Percentiles rank a stretch among this genome's conserved stretches.
phyloP scores from a whole-genome alignment of 2,113 vertebrate species.

The Gambusia affinis region DNA sequence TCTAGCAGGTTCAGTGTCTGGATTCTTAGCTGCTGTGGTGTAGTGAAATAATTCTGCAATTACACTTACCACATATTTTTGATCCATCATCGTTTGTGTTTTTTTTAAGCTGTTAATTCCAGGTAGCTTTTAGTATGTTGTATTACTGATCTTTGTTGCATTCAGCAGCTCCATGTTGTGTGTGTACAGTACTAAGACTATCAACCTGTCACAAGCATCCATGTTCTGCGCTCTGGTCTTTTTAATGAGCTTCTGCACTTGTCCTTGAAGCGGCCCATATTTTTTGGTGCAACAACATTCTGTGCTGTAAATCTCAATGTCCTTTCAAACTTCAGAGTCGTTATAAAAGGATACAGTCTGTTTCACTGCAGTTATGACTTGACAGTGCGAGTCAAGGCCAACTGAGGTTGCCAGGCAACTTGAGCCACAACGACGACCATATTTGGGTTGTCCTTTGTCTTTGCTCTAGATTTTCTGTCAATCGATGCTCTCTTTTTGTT shows the following conservation, averaged over 20 bases:
- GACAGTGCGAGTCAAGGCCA: conserved; percentile 48
- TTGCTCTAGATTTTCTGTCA: conserved; percentile 23
- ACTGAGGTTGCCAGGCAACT: conserved; percentile 67
- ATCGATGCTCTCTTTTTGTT: neutral
- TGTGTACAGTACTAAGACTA: neutral
- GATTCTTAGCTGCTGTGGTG: too few relatives aligned
- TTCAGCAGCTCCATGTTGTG: neutral
- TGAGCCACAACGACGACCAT: conserved; percentile 33
- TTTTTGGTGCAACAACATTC: conserved; percentile 1
- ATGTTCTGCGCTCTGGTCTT: neutral
- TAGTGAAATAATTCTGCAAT: too few relatives aligned
- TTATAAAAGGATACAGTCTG: conserved; percentile 58
- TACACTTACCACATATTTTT: neutral
- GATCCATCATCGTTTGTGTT: neutral
- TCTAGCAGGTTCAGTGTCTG: neutral
- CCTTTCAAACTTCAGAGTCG: conserved; percentile 18
- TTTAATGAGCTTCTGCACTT: neutral
- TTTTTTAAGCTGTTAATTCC: neutral
- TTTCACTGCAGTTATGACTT: conserved; percentile 60
- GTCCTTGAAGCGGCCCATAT: neutral
- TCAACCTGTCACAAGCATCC: neutral
- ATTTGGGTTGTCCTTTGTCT: conserved; percentile 49
- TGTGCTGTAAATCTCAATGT: conserved; percentile 19
- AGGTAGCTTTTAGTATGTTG: neutral
- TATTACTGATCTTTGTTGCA: neutral